Percentiles rank a stretch among this genome's conserved stretches.
phyloP scores from a whole-genome alignment of 23 tunicate species.

The Corella eumyota region DNA sequence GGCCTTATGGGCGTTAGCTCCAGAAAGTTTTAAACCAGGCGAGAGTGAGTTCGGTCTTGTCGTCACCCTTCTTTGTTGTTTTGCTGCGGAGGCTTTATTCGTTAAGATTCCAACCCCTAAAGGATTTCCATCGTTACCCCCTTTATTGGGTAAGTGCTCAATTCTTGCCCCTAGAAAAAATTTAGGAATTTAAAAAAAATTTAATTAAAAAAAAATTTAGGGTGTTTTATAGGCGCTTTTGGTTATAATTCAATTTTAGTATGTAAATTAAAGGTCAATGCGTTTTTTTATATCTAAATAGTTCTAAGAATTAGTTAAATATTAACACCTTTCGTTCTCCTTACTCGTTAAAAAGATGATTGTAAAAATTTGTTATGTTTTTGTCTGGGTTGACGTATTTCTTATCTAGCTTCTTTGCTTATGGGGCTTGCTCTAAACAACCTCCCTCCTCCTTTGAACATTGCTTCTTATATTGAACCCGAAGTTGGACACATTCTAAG shows the following conservation, averaged over 20 bases:
- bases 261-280: no score
- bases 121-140: constrained; percentile 63
- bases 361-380: no score
- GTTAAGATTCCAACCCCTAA: constrained; percentile 68
- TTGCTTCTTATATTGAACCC: constrained; percentile 33
- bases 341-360: no score
- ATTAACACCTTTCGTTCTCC: no score
- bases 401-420: constrained; percentile 77
- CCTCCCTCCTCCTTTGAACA: constrained; percentile 53
- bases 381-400: no score
- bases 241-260: no score
- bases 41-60: constrained; percentile 35
- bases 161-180: background rate
- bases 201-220: background rate
- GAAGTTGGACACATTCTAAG: constrained; percentile 32
- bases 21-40: constrained; percentile 34
- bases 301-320: no score
- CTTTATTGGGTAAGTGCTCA: constrained; percentile 38
- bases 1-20: constrained; percentile 41
- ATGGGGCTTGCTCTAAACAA: constrained; percentile 60
- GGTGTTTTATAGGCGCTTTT: no score
- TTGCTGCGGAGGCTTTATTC: constrained; percentile 43
- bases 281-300: no score
- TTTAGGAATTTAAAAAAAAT: background rate
- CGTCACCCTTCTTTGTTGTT: constrained; percentile 52